Evolutionary conservation across 2,888 invertebrate genomes (phyloP), one percentile per base, ranked within the genome.

Genomic region (Chalcosyrphus nemorum): DNA sequence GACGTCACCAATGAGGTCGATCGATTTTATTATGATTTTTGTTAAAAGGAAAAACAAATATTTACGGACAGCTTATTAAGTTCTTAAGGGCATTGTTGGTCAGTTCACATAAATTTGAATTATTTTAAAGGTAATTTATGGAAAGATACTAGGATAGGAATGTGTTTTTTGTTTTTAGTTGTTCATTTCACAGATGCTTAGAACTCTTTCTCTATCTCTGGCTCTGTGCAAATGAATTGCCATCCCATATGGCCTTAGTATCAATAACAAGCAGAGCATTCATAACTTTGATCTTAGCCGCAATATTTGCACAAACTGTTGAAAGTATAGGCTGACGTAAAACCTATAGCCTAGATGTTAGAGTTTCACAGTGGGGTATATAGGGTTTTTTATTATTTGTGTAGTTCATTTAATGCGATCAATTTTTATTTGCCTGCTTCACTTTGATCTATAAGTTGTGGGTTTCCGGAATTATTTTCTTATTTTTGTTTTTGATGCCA

Each of bases 241-340:
- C 47, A 7, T 32, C 43, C 47, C 56, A 80, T 61, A 17, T 52
- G 66, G 32, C 32, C 11, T 41, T 43, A 57, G 7, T 47, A 65
- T 24, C 43, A 65, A 59, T 21, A 21, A 43, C 43, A 24, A 65
- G n/a, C 21, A 56, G 35, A 56, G 24, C 2, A 29, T n/a, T 38
- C 3, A 41, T 6, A 1, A 17, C 35, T 68, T 80, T 74, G 72
- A 80, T 61, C 13, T 13, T 11, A 29, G 24, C 80, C 80, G 80
- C 52, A 52, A 19, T 68, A 57, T 61, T 66, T 80, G 35, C 54
- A 54, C 61, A 80, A 61, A 45, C 35, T 74, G 74, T 52, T 68
- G 17, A 15, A 61, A 61, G 35, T 52, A 54, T 43, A 38, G 7
- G 41, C 2, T 68, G 59, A 50, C 66, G 52, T 52, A 38, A 38